phyloP scores from a whole-genome alignment of 2,113 vertebrate genomes.

The Colossoma macropomum region DNA sequence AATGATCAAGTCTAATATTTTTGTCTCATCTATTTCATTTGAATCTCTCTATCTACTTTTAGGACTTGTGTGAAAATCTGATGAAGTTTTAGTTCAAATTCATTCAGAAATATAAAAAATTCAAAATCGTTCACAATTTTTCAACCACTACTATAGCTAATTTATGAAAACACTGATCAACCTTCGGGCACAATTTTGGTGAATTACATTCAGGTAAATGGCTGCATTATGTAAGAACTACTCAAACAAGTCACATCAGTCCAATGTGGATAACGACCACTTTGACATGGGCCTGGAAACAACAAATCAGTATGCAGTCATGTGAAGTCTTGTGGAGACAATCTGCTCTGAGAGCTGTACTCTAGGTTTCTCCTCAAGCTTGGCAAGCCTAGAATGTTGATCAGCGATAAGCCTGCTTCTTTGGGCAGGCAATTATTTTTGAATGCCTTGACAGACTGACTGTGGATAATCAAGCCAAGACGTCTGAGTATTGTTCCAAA shows the following conservation, averaged over 20 bases:
- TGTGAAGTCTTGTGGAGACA: neutral
- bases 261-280: neutral
- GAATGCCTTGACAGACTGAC: neutral
- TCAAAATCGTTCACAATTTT: too few relatives aligned
- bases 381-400: neutral
- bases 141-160: too few relatives aligned
- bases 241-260: neutral
- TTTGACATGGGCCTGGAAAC: neutral
- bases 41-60: too few relatives aligned
- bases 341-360: neutral
- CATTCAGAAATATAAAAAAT: too few relatives aligned
- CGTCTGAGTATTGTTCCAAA: neutral
- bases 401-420: neutral
- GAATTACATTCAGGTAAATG: neutral
- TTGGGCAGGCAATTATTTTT: neutral
- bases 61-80: too few relatives aligned
- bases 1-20: too few relatives aligned
- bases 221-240: too few relatives aligned
- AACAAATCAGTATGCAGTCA: neutral
- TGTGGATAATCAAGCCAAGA: conserved; percentile 10
- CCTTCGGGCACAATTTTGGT: too few relatives aligned
- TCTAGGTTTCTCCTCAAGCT: neutral
- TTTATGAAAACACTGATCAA: too few relatives aligned
- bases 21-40: too few relatives aligned
- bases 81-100: too few relatives aligned